phyloP scores from a whole-genome alignment of 2,888 invertebrate species.

The Onthophagus sagittarius region DNA sequence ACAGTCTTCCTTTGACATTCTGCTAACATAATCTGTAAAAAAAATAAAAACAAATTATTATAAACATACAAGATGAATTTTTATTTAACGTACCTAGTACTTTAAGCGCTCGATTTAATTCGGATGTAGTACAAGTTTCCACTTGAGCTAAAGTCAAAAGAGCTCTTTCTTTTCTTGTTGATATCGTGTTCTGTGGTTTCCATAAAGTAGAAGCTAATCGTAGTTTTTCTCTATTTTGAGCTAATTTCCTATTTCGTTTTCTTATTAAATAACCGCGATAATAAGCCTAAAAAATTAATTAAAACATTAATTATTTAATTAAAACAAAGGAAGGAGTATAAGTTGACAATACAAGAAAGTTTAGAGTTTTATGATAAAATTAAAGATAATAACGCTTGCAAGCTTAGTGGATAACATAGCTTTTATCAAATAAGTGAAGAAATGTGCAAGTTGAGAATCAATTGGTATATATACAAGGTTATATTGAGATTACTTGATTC shows the following conservation, averaged over 20 bases:
- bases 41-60: too few relatives aligned
- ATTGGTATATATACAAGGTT: too few relatives aligned
- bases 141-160: background rate
- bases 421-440: too few relatives aligned
- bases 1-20: constrained; percentile 43
- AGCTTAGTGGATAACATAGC: too few relatives aligned
- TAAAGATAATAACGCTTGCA: too few relatives aligned
- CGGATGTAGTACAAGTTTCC: background rate
- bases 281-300: constrained; percentile 31
- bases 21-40: constrained; percentile 47
- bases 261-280: constrained; percentile 48
- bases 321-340: too few relatives aligned
- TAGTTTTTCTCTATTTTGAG: too few relatives aligned
- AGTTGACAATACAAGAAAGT: too few relatives aligned
- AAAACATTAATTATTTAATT: background rate
- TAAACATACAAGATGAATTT: background rate
- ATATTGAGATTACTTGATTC: too few relatives aligned
- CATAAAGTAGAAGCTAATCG: too few relatives aligned
- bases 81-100: constrained; percentile 32
- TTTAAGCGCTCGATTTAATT: constrained; percentile 35
- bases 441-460: too few relatives aligned
- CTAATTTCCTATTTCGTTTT: background rate
- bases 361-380: too few relatives aligned
- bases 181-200: constrained; percentile 39
- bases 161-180: constrained; percentile 35